phyloP scores from a whole-genome alignment of 2,113 vertebrate genomes.

The Prolemur simus region DNA sequence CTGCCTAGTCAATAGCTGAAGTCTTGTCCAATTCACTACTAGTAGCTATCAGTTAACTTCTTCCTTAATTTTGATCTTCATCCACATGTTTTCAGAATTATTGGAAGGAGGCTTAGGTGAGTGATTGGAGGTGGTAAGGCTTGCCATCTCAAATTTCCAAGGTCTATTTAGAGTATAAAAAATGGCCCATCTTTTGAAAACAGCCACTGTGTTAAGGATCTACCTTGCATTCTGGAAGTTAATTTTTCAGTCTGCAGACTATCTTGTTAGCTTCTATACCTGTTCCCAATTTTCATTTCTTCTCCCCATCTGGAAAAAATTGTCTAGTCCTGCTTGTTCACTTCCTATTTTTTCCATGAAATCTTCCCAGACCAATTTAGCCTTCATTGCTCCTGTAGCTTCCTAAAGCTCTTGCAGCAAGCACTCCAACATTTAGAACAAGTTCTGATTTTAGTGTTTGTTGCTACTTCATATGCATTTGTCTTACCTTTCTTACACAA shows the following conservation, averaged over 20 bases:
- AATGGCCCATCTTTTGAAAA: not conserved
- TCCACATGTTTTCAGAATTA: not conserved
- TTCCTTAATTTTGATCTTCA: not conserved
- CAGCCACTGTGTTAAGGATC: not conserved
- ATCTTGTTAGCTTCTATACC: not conserved
- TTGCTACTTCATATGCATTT: not conserved
- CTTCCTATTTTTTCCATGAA: not conserved
- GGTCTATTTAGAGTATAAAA: not conserved
- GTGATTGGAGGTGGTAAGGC: not conserved
- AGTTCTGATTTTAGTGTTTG: not conserved
- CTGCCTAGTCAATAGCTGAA: not conserved
- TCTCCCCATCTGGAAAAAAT: not conserved
- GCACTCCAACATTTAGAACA: not conserved
- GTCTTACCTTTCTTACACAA: not conserved
- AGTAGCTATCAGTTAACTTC: not conserved
- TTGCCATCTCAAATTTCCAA: not conserved
- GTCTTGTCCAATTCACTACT: not conserved
- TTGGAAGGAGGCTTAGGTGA: not conserved
- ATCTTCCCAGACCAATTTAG: not conserved
- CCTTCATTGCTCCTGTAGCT: not conserved
- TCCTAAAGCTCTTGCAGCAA: not conserved
- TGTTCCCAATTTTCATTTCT: constrained; percentile 26
- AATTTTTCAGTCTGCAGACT: not conserved
- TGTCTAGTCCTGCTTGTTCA: not conserved
- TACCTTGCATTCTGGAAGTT: not conserved